phyloP scores from a whole-genome alignment of 2,888 invertebrate species.

The Syrista parreyssii region DNA sequence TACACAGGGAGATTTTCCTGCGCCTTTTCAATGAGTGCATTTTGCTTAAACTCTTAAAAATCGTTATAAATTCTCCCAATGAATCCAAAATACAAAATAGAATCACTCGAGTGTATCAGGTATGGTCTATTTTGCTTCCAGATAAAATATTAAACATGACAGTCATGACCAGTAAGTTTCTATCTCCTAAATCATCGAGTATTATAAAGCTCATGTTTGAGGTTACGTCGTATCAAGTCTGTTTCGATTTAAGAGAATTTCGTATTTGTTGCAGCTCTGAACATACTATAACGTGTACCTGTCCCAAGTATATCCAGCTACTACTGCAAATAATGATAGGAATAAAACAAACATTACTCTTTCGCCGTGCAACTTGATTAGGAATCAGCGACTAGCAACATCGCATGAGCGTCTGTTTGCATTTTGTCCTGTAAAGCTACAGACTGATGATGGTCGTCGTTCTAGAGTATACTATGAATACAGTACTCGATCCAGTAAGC shows the following conservation, averaged over 20 bases:
- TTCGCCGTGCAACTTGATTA: slow-evolving; percentile 1
- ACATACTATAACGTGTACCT: not conserved
- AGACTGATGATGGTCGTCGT: not conserved
- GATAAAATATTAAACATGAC: not conserved
- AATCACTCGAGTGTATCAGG: not conserved
- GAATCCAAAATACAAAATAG: not conserved
- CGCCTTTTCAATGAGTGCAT: not conserved
- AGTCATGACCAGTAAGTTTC: not conserved
- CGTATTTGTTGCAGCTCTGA: not conserved
- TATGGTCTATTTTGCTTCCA: not conserved
- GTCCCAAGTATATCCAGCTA: not conserved
- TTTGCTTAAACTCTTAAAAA: not conserved
- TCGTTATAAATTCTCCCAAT: not conserved
- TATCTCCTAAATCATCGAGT: not conserved
- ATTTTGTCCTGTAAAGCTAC: not conserved
- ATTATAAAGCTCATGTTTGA: not conserved
- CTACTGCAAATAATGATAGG: not conserved
- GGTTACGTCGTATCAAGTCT: too few species aligned
- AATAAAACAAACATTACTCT: not conserved
- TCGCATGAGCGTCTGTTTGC: not conserved
- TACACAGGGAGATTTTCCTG: not conserved
- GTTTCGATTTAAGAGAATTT: not conserved
- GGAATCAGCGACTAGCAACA: not conserved
- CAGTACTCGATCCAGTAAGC: not conserved
- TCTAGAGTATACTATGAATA: not conserved